Conservation (phyloP, 2,888 invertebrate species). For the Agrilus cyanescens region DNA sequence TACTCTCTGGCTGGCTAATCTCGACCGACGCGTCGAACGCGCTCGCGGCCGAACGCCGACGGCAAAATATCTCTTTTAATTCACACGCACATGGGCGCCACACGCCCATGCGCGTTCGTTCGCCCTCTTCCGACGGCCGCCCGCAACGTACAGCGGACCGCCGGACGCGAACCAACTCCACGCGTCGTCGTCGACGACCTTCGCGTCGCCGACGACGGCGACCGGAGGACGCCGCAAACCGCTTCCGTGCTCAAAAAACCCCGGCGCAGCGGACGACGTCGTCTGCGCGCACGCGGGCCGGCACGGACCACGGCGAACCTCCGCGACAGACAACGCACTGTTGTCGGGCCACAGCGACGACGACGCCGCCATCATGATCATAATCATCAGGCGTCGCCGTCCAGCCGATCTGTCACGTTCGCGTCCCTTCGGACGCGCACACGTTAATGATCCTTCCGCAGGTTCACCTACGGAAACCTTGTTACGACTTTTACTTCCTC, state of each 20-base stretch:
- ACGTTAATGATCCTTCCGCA: constrained; percentile 40
- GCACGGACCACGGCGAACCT: background rate
- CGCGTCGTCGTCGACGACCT: too few relatives aligned
- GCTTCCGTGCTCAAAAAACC: too few relatives aligned
- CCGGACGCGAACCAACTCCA: too few relatives aligned
- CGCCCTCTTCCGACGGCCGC: background rate
- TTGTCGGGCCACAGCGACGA: background rate
- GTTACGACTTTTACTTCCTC: too few relatives aligned
- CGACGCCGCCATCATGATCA: background rate
- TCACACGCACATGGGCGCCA: too few relatives aligned
- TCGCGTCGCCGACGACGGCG: too few relatives aligned
- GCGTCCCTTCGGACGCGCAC: background rate
- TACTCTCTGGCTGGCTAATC: too few relatives aligned
- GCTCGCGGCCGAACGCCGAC: too few relatives aligned
- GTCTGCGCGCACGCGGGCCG: background rate
- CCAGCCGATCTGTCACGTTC: background rate
- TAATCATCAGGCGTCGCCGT: background rate
- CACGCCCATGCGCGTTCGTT: too few relatives aligned
- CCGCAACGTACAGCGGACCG: background rate
- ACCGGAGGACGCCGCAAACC: too few relatives aligned
- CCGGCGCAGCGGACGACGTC: background rate
- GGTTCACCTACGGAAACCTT: constrained; percentile 56
- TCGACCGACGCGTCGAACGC: too few relatives aligned
- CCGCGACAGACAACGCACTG: background rate
- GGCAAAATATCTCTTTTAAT: too few relatives aligned